Conservation (phyloP, 2,113 vertebrate species). For the Mastomys natalensis region DNA sequence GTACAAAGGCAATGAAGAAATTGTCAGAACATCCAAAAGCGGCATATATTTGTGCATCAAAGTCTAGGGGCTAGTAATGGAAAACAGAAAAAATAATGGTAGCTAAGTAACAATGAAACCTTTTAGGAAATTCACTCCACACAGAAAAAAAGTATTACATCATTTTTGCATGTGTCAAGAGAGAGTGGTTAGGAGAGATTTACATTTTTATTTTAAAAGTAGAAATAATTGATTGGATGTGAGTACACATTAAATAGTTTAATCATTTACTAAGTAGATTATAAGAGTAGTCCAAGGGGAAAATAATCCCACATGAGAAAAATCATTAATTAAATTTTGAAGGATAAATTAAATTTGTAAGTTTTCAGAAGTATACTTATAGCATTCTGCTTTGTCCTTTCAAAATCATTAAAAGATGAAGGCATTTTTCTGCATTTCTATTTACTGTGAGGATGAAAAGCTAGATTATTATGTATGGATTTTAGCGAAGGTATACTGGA, state of each 20-base stretch:
- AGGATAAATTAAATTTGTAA: neutral
- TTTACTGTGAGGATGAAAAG: neutral
- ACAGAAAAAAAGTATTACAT: neutral
- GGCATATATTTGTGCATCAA: neutral
- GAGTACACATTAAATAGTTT: neutral
- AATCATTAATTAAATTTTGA: neutral
- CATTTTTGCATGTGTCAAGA: neutral
- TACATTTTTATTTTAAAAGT: conserved; percentile 19
- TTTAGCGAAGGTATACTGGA: neutral
- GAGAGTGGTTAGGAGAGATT: neutral
- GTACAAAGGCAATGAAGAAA: neutral
- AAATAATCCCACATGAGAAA: neutral
- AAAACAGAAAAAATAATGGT: neutral
- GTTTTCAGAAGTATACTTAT: neutral
- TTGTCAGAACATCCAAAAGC: neutral
- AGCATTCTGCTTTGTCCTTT: neutral
- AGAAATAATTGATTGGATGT: neutral
- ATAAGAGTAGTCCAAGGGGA: neutral
- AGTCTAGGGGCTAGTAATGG: neutral
- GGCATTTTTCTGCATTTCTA: neutral
- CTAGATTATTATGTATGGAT: neutral
- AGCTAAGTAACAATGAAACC: neutral
- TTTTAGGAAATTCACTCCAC: neutral
- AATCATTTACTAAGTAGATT: neutral
- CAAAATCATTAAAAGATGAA: neutral